These are phyloP conservation scores for Rotaria socialis DNA, from an alignment of 2,888 invertebrate genomes.

Conservation along the genomic window DNA sequence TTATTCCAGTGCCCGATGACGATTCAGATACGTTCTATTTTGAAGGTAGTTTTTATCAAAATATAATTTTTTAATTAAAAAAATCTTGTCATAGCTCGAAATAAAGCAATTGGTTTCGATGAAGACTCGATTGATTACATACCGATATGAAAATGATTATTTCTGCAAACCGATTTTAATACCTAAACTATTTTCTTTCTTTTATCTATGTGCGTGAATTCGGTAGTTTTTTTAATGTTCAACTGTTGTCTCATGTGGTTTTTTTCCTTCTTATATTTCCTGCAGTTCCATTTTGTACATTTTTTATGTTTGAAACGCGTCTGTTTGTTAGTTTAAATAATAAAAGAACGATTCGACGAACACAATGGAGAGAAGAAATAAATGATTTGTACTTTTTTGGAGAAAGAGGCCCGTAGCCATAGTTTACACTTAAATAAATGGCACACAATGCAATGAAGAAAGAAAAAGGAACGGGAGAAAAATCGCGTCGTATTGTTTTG, in stretches of 20 bases:
- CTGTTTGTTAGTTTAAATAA: too few species aligned
- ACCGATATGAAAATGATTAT: background rate
- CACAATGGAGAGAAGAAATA: background rate
- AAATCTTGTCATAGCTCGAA: background rate
- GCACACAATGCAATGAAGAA: too few species aligned
- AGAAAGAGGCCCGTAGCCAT: too few species aligned
- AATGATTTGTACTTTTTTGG: too few species aligned
- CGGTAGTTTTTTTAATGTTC: background rate
- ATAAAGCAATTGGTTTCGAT: slow-evolving; percentile 20
- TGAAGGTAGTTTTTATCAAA: slow-evolving; percentile 63
- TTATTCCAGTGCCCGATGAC: slow-evolving; percentile 80
- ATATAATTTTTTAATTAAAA: background rate
- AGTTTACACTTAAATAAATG: too few species aligned
- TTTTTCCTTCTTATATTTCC: background rate
- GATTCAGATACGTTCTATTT: slow-evolving; percentile 86
- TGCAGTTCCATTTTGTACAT: background rate
- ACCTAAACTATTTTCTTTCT: background rate
- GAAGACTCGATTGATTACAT: background rate
- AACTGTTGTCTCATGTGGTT: background rate
- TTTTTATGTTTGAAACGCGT: background rate
- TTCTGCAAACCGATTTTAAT: background rate
- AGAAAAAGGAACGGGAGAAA: too few species aligned
- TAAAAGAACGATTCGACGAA: too few species aligned
- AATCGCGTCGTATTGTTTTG: too few species aligned
- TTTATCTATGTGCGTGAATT: background rate